Conservation (phyloP, 2,113 vertebrate species). For the Baryphthengus martii region DNA sequence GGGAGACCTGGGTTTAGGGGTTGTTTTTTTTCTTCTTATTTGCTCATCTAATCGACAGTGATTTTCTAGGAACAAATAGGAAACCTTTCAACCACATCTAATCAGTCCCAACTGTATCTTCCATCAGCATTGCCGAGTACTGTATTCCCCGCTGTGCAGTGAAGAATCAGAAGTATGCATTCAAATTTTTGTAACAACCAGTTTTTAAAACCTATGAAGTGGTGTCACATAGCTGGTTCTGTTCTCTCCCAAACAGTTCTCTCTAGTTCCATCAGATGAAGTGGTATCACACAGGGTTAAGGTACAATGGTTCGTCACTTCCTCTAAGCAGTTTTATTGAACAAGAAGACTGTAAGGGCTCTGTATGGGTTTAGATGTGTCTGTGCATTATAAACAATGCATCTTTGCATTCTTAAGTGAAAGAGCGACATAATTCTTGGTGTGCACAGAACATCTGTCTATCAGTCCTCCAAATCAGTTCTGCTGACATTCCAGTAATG, state of each 20-base stretch:
- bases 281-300: neutral
- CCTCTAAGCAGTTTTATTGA: neutral
- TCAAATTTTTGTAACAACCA: neutral
- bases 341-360: neutral
- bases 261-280: neutral
- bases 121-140: neutral
- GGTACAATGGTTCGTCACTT: neutral
- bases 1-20: neutral
- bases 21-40: neutral
- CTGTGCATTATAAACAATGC: neutral
- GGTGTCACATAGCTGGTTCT: neutral
- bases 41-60: neutral
- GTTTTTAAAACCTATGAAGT: neutral
- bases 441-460: neutral
- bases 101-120: neutral
- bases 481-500: neutral
- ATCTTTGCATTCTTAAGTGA: neutral
- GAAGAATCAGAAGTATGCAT: neutral
- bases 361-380: neutral
- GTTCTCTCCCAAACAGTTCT: neutral
- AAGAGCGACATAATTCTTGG: neutral
- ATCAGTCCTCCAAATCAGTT: neutral
- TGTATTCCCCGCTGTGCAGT: neutral
- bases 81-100: conserved; percentile 27
- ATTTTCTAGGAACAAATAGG: conserved; percentile 18